Evolutionary conservation across 2,888 invertebrate genomes (phyloP).

Genomic region (Prosapia bicincta): DNA sequence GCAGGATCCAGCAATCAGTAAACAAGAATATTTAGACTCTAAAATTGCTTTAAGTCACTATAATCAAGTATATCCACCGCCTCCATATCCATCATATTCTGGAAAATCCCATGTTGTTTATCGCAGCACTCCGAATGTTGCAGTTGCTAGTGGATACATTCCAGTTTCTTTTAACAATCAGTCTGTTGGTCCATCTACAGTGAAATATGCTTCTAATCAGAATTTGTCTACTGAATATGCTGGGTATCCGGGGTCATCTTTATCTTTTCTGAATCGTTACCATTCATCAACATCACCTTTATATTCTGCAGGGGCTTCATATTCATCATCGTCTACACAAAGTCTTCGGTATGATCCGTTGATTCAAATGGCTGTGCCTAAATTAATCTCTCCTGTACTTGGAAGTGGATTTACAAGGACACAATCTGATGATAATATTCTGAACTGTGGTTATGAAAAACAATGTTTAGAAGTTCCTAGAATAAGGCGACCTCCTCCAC

Average conservation of each 20-base stretch:
- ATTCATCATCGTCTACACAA: slow-evolving; percentile 48
- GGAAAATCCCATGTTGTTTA: slow-evolving; percentile 72
- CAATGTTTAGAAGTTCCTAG: slow-evolving; percentile 33
- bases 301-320: slow-evolving; percentile 49
- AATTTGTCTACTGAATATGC: slow-evolving; percentile 38
- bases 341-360: slow-evolving; percentile 44
- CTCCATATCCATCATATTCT: slow-evolving; percentile 41
- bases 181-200: slow-evolving; percentile 28
- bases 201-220: slow-evolving; percentile 41
- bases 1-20: slow-evolving; percentile 84
- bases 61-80: slow-evolving; percentile 36
- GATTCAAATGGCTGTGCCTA: slow-evolving; percentile 46
- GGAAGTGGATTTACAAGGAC: slow-evolving; percentile 59
- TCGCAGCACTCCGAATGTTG: slow-evolving; percentile 75
- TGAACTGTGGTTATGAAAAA: slow-evolving; percentile 59
- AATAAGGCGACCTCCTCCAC: slow-evolving; percentile 46
- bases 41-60: slow-evolving; percentile 59
- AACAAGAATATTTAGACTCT: slow-evolving; percentile 87
- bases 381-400: slow-evolving; percentile 52
- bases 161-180: slow-evolving; percentile 36
- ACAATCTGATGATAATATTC: slow-evolving; percentile 77
- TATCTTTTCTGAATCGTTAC: slow-evolving; percentile 61
- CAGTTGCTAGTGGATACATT: slow-evolving; percentile 40
- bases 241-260: slow-evolving; percentile 52
- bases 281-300: slow-evolving; percentile 58